These are phyloP conservation scores for Clarias pachynema DNA, from an alignment of 2,797 vertebrate genomes.

Conservation along the genomic window DNA sequence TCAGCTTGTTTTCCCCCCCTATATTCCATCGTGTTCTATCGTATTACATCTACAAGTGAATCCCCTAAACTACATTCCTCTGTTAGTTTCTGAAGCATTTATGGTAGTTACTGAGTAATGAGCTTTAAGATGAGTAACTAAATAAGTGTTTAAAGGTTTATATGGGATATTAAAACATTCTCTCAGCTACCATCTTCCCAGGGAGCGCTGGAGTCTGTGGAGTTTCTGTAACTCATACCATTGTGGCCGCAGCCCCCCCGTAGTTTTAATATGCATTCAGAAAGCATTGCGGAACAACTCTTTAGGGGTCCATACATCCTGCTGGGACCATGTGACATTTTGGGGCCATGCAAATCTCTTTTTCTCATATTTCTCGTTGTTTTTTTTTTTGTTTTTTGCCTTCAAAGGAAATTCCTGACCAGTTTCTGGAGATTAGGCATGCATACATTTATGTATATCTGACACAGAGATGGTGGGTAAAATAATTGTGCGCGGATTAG, in stretches of 20 bases:
- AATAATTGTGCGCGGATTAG: constrained; percentile 28
- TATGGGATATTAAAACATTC: constrained; percentile 11
- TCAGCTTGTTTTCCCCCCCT: neutral
- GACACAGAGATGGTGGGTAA: constrained; percentile 8
- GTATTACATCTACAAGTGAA: neutral
- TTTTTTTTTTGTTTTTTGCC: constrained; percentile 72
- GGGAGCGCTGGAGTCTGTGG: constrained; percentile 27
- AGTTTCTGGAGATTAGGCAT: constrained; percentile 68
- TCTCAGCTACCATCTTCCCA: constrained; percentile 28
- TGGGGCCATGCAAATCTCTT: constrained; percentile 63
- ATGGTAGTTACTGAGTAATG: neutral
- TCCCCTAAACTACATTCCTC: neutral
- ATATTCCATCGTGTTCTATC: neutral
- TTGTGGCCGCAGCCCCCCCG: constrained; percentile 24
- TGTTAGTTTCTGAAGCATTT: constrained; percentile 4
- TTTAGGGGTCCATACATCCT: constrained; percentile 43
- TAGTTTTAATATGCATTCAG: constrained; percentile 43
- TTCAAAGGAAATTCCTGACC: constrained; percentile 72
- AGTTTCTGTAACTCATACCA: constrained; percentile 31
- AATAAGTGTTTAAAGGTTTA: constrained; percentile 10
- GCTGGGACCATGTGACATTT: constrained; percentile 52
- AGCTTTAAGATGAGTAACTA: constrained; percentile 21
- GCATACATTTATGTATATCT: constrained; percentile 24
- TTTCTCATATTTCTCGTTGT: constrained; percentile 69
- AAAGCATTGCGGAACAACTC: constrained; percentile 40